A percentile compares a stretch with the other conserved stretches of the same genome.
Conservation (phyloP, 2,888 invertebrate genomes). For the Aleiodes alternator region DNA sequence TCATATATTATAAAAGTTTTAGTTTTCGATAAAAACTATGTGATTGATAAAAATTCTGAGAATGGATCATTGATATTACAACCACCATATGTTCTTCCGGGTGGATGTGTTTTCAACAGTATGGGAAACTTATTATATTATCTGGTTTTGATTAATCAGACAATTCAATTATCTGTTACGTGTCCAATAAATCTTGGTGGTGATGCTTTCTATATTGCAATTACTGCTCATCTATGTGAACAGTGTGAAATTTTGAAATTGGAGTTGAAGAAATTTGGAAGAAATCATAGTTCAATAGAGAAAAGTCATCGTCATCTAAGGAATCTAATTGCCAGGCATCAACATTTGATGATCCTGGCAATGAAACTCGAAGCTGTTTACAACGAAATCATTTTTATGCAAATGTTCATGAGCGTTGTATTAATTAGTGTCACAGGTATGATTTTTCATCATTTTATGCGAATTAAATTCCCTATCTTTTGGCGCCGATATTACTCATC, state of each 20-base stretch:
- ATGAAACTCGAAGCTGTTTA: constrained; percentile 54
- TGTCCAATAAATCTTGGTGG: constrained; percentile 54
- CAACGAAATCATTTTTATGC: constrained; percentile 57
- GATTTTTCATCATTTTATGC: constrained; percentile 5
- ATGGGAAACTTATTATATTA: constrained; percentile 49
- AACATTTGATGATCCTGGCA: constrained; percentile 52
- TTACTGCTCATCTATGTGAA: constrained; percentile 60
- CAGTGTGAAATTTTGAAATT: constrained; percentile 60
- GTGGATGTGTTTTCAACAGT: constrained; percentile 53
- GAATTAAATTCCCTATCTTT: not conserved
- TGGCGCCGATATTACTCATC: not conserved
- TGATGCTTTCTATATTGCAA: constrained; percentile 57
- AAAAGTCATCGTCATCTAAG: constrained; percentile 46
- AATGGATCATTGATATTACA: constrained; percentile 46
- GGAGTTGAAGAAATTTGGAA: constrained; percentile 50
- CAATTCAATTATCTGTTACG: constrained; percentile 51
- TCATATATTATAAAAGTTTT: constrained; percentile 14
- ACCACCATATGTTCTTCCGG: constrained; percentile 53
- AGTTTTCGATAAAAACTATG: constrained; percentile 19
- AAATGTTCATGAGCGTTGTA: constrained; percentile 55
- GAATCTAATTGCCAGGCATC: constrained; percentile 53
- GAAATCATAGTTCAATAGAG: constrained; percentile 18
- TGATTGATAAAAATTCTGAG: not conserved
- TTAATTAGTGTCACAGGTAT: constrained; percentile 56
- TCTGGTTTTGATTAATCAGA: constrained; percentile 43